A percentile compares a stretch with the other conserved stretches of the same genome.
Evolutionary conservation across 2,888 invertebrate species (phyloP).

Genomic region (Conistra vaccinii): DNA sequence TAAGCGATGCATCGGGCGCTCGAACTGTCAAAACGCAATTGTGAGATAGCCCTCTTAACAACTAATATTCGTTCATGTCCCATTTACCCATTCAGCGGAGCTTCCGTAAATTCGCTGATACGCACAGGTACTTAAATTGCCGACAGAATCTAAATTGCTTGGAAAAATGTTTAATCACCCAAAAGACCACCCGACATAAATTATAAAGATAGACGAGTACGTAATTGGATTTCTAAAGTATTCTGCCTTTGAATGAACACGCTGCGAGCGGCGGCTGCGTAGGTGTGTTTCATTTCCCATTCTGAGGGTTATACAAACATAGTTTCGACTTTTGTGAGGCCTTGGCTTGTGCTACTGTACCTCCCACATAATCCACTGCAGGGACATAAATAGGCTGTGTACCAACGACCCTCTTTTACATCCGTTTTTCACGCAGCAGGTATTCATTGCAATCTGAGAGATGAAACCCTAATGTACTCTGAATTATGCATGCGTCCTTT

Average conservation of each 20-base stretch:
- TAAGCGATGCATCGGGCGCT: too few relatives aligned
- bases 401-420: constrained; percentile 39
- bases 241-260: constrained; percentile 46
- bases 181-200: constrained; percentile 54
- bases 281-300: constrained; percentile 61
- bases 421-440: constrained; percentile 63
- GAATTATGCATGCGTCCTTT: constrained; percentile 70
- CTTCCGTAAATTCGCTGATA: constrained; percentile 46
- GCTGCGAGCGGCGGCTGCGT: constrained; percentile 23
- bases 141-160: constrained; percentile 57
- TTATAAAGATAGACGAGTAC: constrained; percentile 57
- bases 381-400: constrained; percentile 17
- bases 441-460: constrained; percentile 67
- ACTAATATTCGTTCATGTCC: constrained; percentile 23
- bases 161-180: constrained; percentile 63
- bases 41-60: too few relatives aligned
- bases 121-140: constrained; percentile 33
- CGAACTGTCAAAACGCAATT: too few relatives aligned
- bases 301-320: constrained; percentile 66
- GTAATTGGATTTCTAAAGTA: constrained; percentile 64
- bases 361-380: constrained; percentile 22
- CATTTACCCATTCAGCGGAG: constrained; percentile 25
- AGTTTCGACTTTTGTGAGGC: constrained; percentile 61
- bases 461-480: constrained; percentile 69
- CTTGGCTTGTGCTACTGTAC: constrained; percentile 49